Evolutionary conservation across 2,888 invertebrate genomes (phyloP), one percentile per base, ranked within the genome.

Genomic region (Sialis lutaria): DNA sequence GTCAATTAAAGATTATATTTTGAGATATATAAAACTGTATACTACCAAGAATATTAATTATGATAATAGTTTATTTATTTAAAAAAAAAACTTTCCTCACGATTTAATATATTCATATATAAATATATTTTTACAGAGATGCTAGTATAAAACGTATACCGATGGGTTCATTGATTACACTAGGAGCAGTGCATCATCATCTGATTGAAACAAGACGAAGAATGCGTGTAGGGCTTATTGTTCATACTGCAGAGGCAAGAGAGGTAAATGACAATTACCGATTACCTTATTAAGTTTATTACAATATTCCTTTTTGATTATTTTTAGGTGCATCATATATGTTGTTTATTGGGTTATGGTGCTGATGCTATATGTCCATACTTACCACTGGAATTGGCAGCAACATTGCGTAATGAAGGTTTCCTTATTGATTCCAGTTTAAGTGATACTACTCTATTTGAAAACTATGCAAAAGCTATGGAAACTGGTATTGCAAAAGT

Each of bases 311-410:
- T 22, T 22, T 22, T 9, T 39, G 74, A 75, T 42, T 12, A 4
- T 42, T 42, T 31, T 22, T 31, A 42, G 58, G 91, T 96, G 1
- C 97, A 97, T 62, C 96, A 98, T 60, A 82, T 96, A 67, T 96
- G 95, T 59, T 89, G 95, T 0, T 69, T 98, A 31, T 73, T 98
- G 34, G 97, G 81, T 46, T 98, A 92, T 63, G 97, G 98, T 33
- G 96, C 95, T 2, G 97, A 98, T 68, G 97, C 90, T 0, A 87
- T 98, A 55, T 97, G 97, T 56, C 97, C 98, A 0, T 97, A 96
- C 67, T 67, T 97, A 50, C 93, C 95, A 3, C 88, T 93, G 64
- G 97, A 98, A 67, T 76, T 95, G 55, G 88, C 96, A 22, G 78
- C 80, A 53, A 78, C 86, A 34, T 72, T 98, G 7, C 75, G 95